These are phyloP conservation scores for Lacerta agilis DNA, from an alignment of 2,797 vertebrate species.

Conservation along the genomic window DNA sequence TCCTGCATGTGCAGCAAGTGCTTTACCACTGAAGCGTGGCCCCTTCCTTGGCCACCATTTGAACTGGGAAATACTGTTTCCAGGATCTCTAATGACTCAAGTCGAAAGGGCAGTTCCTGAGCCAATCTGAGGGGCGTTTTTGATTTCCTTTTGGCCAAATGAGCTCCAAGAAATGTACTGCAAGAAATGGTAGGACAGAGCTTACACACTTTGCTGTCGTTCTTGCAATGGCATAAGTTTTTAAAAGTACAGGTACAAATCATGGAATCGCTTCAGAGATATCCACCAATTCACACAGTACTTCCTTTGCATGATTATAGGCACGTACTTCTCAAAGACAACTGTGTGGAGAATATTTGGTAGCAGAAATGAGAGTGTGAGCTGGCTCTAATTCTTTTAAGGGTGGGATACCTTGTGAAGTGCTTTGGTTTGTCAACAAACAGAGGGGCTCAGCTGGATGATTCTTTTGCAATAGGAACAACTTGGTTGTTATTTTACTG, in stretches of 20 bases:
- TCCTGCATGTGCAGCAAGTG: too few species aligned
- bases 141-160: not conserved
- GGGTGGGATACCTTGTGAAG: not conserved
- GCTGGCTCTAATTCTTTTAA: not conserved
- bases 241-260: not conserved
- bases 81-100: not conserved
- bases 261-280: not conserved
- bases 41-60: not conserved
- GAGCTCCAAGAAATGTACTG: not conserved
- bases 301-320: not conserved
- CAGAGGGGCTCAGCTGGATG: not conserved
- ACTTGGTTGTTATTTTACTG: constrained; percentile 20
- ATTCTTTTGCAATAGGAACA: constrained; percentile 45
- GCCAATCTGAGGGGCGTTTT: not conserved
- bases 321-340: not conserved
- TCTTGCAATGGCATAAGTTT: not conserved
- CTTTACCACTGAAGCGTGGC: not conserved
- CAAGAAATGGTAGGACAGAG: not conserved
- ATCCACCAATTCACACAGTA: not conserved
- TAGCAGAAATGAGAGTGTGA: not conserved
- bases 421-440: not conserved
- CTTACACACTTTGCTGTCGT: not conserved
- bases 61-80: not conserved
- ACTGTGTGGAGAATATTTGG: not conserved
- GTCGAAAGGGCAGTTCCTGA: not conserved